Evolutionary conservation across 2,888 invertebrate genomes (phyloP).

Genomic region (Belgica antarctica): DNA sequence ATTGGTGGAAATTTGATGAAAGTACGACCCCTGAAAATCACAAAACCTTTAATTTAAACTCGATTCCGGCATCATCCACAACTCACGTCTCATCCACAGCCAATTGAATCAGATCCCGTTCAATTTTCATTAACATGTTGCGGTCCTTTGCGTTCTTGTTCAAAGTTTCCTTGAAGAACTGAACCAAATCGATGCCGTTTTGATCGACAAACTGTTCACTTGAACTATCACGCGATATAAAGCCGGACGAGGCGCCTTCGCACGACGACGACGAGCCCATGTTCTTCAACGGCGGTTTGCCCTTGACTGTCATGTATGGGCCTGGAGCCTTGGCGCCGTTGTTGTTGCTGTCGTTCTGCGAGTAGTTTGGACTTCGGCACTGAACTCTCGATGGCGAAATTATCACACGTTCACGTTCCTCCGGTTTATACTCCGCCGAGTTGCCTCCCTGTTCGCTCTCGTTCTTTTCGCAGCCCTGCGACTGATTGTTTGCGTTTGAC

Average conservation of each 20-base stretch:
- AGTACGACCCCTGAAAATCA: conserved; percentile 59
- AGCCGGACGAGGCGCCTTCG: conserved; percentile 59
- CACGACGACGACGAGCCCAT: conserved; percentile 55
- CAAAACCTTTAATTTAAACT: background rate
- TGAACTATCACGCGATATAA: conserved; percentile 68
- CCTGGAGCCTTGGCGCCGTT: conserved; percentile 23
- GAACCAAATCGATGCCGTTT: conserved; percentile 74
- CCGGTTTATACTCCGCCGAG: background rate
- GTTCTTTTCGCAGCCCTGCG: background rate
- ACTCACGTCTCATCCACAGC: conserved; percentile 77
- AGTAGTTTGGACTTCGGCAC: conserved; percentile 35
- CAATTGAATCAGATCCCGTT: conserved; percentile 80
- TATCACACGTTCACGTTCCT: conserved; percentile 41
- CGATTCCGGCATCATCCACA: too few relatives aligned
- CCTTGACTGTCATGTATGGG: conserved; percentile 41
- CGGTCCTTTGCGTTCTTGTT: conserved; percentile 89
- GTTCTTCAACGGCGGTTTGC: conserved; percentile 55
- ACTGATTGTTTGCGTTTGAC: conserved; percentile 17
- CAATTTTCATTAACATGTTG: conserved; percentile 78
- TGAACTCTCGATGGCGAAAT: conserved; percentile 39
- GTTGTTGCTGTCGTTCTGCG: conserved; percentile 40
- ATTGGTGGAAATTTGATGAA: conserved; percentile 85
- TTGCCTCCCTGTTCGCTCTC: background rate
- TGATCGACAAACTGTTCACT: conserved; percentile 72
- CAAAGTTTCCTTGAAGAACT: conserved; percentile 85